A percentile compares a stretch with the other conserved stretches of the same genome.
Evolutionary conservation across 1,140 invertebrate genomes (phyloP).

Genomic region (Sinella curviseta): DNA sequence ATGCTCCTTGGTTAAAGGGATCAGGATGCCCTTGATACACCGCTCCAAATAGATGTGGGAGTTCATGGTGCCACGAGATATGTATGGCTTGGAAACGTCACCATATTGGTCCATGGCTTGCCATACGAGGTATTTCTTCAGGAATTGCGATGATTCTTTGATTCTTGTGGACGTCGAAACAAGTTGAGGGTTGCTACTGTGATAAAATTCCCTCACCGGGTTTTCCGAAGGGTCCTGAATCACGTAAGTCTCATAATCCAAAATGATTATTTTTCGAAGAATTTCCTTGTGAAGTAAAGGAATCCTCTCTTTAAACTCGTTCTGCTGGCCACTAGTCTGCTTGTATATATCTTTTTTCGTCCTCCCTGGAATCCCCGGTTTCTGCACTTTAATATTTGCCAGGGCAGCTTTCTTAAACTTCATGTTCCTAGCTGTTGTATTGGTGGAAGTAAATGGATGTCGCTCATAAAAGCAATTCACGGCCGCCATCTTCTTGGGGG

Average conservation of each 20-base stretch:
- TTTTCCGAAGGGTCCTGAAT: not conserved
- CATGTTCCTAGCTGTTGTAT: not conserved
- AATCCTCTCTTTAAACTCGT: not conserved
- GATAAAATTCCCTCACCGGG: constrained; percentile 2
- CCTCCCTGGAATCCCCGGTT: too few species aligned
- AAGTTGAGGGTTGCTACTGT: not conserved
- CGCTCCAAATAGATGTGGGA: constrained; percentile 14
- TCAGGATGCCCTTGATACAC: constrained; percentile 14
- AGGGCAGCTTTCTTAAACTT: not conserved
- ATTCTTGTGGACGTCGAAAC: constrained; percentile 10
- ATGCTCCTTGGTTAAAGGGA: constrained; percentile 29
- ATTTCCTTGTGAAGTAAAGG: not conserved
- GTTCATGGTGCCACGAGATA: too few species aligned
- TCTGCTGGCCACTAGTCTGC: not conserved
- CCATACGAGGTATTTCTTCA: constrained; percentile 31
- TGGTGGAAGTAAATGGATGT: not conserved
- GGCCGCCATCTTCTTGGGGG: not conserved
- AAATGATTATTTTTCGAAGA: constrained; percentile 6
- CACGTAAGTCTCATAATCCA: constrained; percentile 16
- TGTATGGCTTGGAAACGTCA: too few species aligned
- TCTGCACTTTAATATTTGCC: not conserved
- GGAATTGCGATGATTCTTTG: constrained; percentile 29
- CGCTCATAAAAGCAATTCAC: not conserved
- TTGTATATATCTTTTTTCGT: not conserved
- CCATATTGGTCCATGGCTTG: constrained; percentile 34